phyloP scores from a whole-genome alignment of 2,888 invertebrate species.

The Drosophila aldrichi region DNA sequence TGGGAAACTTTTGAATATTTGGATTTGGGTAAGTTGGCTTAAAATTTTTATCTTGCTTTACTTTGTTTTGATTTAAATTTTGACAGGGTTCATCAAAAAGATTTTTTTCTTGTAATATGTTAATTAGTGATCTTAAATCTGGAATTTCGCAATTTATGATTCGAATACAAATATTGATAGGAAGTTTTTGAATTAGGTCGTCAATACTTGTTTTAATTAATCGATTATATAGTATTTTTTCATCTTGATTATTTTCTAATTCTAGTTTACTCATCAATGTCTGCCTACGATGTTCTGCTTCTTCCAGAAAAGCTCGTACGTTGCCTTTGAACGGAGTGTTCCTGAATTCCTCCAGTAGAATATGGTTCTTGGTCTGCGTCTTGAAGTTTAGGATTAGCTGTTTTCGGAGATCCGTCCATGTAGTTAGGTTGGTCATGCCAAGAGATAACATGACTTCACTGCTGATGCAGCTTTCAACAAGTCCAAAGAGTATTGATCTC shows the following conservation, averaged over 20 bases:
- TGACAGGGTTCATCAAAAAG: not conserved
- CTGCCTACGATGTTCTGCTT: not conserved
- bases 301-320: not conserved
- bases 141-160: not conserved
- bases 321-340: not conserved
- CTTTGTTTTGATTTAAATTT: no score
- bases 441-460: no score
- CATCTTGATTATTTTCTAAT: not conserved
- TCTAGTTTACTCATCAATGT: not conserved
- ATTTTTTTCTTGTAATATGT: not conserved
- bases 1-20: no score
- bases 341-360: not conserved
- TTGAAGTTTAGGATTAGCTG: not conserved
- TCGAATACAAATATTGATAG: not conserved
- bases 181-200: not conserved
- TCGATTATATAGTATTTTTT: not conserved
- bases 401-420: not conserved
- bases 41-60: no score
- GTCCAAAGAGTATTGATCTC: no score
- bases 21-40: no score
- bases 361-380: not conserved
- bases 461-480: no score
- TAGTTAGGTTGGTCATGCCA: not conserved
- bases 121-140: not conserved
- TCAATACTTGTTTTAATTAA: slow-evolving; percentile 1